Evolutionary conservation across 2,888 invertebrate species (phyloP).

Genomic region (Microctonus brassicae): DNA sequence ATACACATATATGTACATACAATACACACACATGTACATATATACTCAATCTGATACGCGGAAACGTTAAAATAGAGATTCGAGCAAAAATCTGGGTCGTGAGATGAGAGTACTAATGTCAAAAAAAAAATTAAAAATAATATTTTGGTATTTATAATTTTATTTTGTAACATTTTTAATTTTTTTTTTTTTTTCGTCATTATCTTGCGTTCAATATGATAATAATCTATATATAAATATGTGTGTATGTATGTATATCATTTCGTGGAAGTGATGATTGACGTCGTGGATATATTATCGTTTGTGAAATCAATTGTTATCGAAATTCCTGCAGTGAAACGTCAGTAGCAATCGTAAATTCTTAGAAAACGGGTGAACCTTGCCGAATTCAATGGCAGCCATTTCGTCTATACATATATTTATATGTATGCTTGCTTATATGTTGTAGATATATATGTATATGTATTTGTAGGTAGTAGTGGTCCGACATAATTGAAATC

Average conservation of each 20-base stretch:
- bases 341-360: conserved; percentile 11
- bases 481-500: conserved; percentile 29
- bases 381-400: background rate
- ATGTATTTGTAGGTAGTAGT: too few species aligned
- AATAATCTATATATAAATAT: too few species aligned
- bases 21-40: too few species aligned
- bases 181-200: too few species aligned
- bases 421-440: too few species aligned
- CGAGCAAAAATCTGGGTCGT: conserved; percentile 24
- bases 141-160: background rate
- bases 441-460: too few species aligned
- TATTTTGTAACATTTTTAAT: too few species aligned
- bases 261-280: background rate
- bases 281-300: background rate
- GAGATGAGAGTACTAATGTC: background rate
- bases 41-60: conserved; percentile 22
- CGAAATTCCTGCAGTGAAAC: conserved; percentile 9
- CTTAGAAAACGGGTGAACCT: conserved; percentile 5
- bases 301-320: conserved; percentile 27
- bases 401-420: conserved; percentile 5
- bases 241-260: background rate
- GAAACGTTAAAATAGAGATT: conserved; percentile 33
- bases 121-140: background rate
- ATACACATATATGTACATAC: too few species aligned
- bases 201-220: too few species aligned